Conservation (phyloP, 2,888 invertebrate species). For the Mycogona germanica region DNA sequence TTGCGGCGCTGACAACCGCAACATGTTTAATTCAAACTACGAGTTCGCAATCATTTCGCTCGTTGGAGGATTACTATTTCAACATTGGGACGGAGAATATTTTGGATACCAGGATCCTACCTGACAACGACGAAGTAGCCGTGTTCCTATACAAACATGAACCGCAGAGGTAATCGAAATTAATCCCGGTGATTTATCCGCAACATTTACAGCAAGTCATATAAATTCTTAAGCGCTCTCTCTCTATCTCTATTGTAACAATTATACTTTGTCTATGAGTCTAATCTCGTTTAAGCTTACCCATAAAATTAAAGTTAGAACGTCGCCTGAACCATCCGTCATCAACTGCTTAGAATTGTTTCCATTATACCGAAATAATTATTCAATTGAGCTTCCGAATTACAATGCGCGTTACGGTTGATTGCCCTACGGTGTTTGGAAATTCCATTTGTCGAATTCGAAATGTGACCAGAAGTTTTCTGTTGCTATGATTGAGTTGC, state of each 20-base stretch:
- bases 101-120: constrained; percentile 17
- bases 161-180: constrained; percentile 16
- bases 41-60: constrained; percentile 11
- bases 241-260: neutral
- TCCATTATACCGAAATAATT: too few relatives aligned
- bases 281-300: too few relatives aligned
- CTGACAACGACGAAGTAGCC: constrained; percentile 17
- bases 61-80: constrained; percentile 14
- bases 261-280: neutral
- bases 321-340: too few relatives aligned
- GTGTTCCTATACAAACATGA: constrained; percentile 17
- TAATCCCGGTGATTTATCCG: neutral
- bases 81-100: constrained; percentile 15
- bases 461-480: too few relatives aligned
- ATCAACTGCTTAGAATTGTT: too few relatives aligned
- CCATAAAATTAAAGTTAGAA: too few relatives aligned
- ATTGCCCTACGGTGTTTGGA: too few relatives aligned
- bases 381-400: too few relatives aligned
- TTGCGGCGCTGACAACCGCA: neutral
- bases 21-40: constrained; percentile 8
- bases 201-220: neutral
- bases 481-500: too few relatives aligned
- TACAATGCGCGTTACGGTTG: too few relatives aligned
- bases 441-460: too few relatives aligned
- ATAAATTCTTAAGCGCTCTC: neutral